Percentiles rank a stretch among this genome's conserved stretches.
Conservation (phyloP, 2,797 vertebrate species). For the Enteromius anoplus region DNA sequence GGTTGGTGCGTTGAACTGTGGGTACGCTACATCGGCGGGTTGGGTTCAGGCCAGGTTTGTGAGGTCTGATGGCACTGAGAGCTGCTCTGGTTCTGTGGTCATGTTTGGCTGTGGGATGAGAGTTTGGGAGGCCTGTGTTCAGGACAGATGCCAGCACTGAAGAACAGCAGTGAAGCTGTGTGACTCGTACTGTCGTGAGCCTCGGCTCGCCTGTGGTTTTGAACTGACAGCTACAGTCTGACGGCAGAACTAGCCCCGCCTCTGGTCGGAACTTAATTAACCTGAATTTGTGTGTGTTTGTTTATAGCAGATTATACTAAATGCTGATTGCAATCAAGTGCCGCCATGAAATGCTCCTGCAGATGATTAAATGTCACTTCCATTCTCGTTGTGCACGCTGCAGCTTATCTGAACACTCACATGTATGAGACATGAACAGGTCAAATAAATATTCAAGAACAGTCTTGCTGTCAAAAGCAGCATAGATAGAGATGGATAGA, state of each 20-base stretch:
- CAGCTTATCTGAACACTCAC: neutral
- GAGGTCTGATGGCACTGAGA: slow-evolving; percentile 35
- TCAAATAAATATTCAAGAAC: neutral
- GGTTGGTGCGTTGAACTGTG: neutral
- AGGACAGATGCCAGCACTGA: slow-evolving; percentile 41
- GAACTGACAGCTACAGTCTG: neutral
- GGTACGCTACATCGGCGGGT: neutral
- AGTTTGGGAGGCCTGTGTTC: slow-evolving; percentile 15
- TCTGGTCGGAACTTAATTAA: neutral
- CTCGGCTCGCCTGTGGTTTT: slow-evolving; percentile 52
- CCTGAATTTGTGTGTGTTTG: neutral
- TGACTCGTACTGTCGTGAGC: slow-evolving; percentile 50
- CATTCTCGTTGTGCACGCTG: neutral
- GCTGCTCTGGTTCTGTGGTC: slow-evolving; percentile 67
- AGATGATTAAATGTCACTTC: neutral
- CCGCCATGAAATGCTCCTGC: neutral
- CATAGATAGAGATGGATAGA: too few relatives aligned
- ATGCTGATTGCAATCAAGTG: neutral
- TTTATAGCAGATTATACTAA: neutral
- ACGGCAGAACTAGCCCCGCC: neutral
- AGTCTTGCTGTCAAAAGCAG: too few relatives aligned
- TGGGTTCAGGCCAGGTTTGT: slow-evolving; percentile 2
- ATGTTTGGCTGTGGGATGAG: slow-evolving; percentile 70
- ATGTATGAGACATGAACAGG: neutral
- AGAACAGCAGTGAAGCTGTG: slow-evolving; percentile 38